Percentiles rank a stretch among this genome's conserved stretches.
phyloP scores from a whole-genome alignment of 1,140 invertebrate species.

The Habropoda laboriosa region DNA sequence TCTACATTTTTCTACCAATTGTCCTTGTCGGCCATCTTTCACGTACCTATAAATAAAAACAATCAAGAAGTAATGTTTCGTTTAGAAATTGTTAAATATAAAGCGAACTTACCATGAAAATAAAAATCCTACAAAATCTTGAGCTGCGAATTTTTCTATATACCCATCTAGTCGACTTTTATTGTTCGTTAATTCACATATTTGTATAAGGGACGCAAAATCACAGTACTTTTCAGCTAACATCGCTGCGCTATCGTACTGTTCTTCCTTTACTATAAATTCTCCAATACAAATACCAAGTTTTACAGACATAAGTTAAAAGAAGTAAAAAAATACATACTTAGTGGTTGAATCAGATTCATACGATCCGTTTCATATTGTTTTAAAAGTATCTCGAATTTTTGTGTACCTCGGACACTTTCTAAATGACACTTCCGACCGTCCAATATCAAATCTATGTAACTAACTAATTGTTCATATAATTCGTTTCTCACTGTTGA shows the following conservation, averaged over 20 bases:
- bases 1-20: conserved; percentile 84
- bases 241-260: conserved; percentile 90
- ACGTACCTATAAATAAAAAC: conserved; percentile 70
- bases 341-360: conserved; percentile 84
- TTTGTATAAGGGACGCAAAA: conserved; percentile 90
- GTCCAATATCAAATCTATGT: conserved; percentile 90
- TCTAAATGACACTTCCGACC: conserved; percentile 88
- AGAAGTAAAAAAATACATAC: conserved; percentile 71
- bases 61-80: not conserved
- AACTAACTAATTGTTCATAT: conserved; percentile 87
- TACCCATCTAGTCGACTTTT: conserved; percentile 89
- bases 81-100: not conserved
- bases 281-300: conserved; percentile 13
- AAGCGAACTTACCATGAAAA: conserved; percentile 73
- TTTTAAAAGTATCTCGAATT: conserved; percentile 83
- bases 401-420: conserved; percentile 84
- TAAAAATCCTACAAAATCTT: conserved; percentile 79
- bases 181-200: conserved; percentile 90
- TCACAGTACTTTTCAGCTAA: conserved; percentile 96
- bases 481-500: conserved; percentile 82
- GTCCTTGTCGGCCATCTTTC: conserved; percentile 83
- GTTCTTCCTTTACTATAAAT: conserved; percentile 86
- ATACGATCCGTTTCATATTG: conserved; percentile 86
- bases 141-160: conserved; percentile 86
- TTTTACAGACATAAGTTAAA: not conserved